Evolutionary conservation across 1,140 invertebrate species (phyloP).

Genomic region (Drosophila tristis): DNA sequence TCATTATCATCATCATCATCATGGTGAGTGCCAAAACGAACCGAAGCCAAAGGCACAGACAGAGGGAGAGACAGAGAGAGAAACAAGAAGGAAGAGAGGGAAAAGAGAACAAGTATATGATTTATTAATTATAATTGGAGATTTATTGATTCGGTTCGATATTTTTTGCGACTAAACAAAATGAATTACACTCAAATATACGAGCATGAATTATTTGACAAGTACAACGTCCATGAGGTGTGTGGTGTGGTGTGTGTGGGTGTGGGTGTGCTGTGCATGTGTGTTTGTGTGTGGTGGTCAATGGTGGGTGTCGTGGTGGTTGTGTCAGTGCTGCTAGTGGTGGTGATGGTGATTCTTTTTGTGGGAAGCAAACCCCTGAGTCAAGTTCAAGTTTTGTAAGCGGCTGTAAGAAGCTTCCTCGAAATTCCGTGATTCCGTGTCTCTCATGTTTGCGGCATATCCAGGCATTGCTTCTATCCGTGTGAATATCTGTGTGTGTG

Average conservation of each 20-base stretch:
- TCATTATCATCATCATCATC: conserved; percentile 3
- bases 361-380: conserved; percentile 24
- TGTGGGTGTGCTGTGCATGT: conserved; percentile 7
- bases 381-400: conserved; percentile 42
- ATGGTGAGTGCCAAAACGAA: conserved; percentile 6
- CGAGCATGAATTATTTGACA: conserved; percentile 81
- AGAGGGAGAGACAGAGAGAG: neutral
- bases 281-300: conserved; percentile 6
- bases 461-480: conserved; percentile 11
- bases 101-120: conserved; percentile 56
- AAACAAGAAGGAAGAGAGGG: conserved; percentile 16
- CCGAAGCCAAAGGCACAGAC: conserved; percentile 1
- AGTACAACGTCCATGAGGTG: conserved; percentile 77
- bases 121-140: conserved; percentile 80
- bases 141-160: conserved; percentile 66
- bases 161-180: conserved; percentile 77
- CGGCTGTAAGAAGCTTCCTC: conserved; percentile 1
- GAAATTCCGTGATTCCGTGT: conserved; percentile 5
- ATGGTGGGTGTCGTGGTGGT: conserved; percentile 15
- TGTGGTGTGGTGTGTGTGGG: conserved; percentile 26
- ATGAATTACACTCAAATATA: conserved; percentile 81
- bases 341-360: neutral
- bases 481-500: conserved; percentile 1
- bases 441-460: conserved; percentile 8
- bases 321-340: conserved; percentile 4